phyloP scores from a whole-genome alignment of 2,888 invertebrate genomes.

The Leucania comma region DNA sequence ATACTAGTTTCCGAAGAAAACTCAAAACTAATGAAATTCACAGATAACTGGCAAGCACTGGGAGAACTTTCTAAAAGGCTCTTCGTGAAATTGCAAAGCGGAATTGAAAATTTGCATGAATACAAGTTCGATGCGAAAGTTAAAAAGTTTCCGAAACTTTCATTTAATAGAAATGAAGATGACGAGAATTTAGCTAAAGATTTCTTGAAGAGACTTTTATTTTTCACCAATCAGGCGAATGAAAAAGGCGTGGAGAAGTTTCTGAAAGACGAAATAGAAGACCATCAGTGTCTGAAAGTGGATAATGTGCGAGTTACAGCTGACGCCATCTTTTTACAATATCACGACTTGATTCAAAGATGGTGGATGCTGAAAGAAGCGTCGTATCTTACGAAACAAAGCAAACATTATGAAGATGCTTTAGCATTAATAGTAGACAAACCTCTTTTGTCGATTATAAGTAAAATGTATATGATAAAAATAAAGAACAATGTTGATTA shows the following conservation, averaged over 20 bases:
- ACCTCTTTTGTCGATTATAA: conserved; percentile 28
- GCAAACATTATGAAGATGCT: conserved; percentile 32
- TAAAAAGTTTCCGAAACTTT: conserved; percentile 29
- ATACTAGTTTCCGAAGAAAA: conserved; percentile 32
- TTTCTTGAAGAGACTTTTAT: conserved; percentile 36
- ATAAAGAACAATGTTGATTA: conserved; percentile 26
- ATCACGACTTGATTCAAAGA: conserved; percentile 50
- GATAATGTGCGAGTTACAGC: conserved; percentile 16
- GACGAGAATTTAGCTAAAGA: conserved; percentile 31
- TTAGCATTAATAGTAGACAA: conserved; percentile 29
- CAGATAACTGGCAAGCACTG: conserved; percentile 14
- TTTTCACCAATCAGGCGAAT: conserved; percentile 45
- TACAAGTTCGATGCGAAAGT: conserved; percentile 30
- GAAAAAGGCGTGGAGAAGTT: conserved; percentile 29
- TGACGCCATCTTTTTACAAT: conserved; percentile 46
- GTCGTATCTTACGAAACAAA: conserved; percentile 39
- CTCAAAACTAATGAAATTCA: conserved; percentile 34
- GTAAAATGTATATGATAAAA: conserved; percentile 8
- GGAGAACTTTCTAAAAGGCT: conserved; percentile 30
- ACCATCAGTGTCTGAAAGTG: background rate
- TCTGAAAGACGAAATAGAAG: conserved; percentile 41
- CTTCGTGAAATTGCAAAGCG: conserved; percentile 14
- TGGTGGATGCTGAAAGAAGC: conserved; percentile 53
- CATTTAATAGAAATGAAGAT: conserved; percentile 7
- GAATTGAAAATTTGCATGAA: conserved; percentile 23